Evolutionary conservation across 2,113 vertebrate species (phyloP), one percentile per base, ranked within the genome.

Genomic region (Anser cygnoides): DNA sequence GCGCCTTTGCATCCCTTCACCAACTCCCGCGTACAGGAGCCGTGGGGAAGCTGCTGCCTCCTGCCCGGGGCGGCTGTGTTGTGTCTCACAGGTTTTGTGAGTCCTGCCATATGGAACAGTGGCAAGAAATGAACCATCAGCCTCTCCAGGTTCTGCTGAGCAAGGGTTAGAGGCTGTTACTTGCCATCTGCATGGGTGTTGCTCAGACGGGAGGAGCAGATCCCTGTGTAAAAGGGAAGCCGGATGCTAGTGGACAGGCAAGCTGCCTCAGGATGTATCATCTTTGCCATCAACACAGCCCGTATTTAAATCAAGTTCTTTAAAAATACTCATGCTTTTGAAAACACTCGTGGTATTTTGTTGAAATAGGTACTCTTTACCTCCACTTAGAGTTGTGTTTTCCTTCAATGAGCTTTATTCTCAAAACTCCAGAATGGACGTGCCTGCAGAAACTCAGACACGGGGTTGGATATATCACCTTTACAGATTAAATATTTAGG

Each of bases 121-220:
- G 3, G 33, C 11, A 77, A 35, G n/a, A 33, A 74, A 43, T 11
- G 17, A 77, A 59, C 61, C 50, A 75, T 58, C 61, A 81, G 26
- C 29, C 29, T 65, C 52, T 81, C 61, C 33, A 93, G 68, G 33
- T 95, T 92, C 80, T 84, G 29, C 46, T 92, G 83, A 92, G 78
- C 71, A 92, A 72, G 74, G 65, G 74, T 75, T 80, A 88, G 68
- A 75, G 93, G 65, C 29, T 62, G 17, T 75, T 68, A 77, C 14
- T 67, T 44, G 6, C 25, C 52, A 68, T 39, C 59, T 88, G 65
- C 25, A 55, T 0, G 6, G 23, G 33, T 49, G 19, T 52, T 90
- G 61, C 49, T 62, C 54, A 77, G 67, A 52, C 65, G 84, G 87
- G 90, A 76, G 72, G 50, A 81, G 66, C 25, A 21, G 31, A 43